A percentile compares a stretch with the other conserved stretches of the same genome.
These are phyloP conservation scores for Lepidochitona cinerea DNA, from an alignment of 2,888 invertebrate genomes.

Conservation along the genomic window DNA sequence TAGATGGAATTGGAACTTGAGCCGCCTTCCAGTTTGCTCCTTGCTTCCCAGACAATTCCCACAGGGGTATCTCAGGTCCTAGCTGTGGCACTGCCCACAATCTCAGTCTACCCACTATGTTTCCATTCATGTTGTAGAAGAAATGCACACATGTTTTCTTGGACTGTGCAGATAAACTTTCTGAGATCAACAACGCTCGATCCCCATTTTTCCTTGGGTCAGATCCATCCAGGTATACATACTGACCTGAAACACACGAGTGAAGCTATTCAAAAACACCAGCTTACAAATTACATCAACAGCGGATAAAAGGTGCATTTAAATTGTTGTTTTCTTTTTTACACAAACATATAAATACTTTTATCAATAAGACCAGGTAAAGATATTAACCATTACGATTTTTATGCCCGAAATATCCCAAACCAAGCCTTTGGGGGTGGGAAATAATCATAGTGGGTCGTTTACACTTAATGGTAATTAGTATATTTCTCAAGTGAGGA, in stretches of 20 bases:
- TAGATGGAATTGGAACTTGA: conserved; percentile 20
- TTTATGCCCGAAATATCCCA: too few species aligned
- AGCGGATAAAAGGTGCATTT: too few species aligned
- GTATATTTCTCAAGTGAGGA: too few species aligned
- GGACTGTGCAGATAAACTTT: not conserved
- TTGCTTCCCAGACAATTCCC: conserved; percentile 48
- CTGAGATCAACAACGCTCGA: not conserved
- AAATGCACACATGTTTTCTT: conserved; percentile 50
- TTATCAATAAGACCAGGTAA: too few species aligned
- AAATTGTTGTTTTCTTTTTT: too few species aligned
- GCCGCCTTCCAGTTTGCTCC: conserved; percentile 40
- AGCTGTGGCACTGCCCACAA: conserved; percentile 12
- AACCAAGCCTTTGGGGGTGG: too few species aligned
- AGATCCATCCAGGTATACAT: conserved; percentile 55
- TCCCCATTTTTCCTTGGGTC: conserved; percentile 46
- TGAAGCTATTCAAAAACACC: too few species aligned
- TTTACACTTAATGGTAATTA: too few species aligned
- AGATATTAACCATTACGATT: too few species aligned
- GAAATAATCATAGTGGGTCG: too few species aligned
- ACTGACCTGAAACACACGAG: conserved; percentile 51
- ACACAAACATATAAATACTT: too few species aligned
- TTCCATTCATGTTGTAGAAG: conserved; percentile 63
- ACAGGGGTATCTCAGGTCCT: conserved; percentile 30
- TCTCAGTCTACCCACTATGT: conserved; percentile 47
- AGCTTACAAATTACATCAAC: too few species aligned